Conservation (phyloP, 2,888 invertebrate genomes). For the Eupithecia exiguata region DNA sequence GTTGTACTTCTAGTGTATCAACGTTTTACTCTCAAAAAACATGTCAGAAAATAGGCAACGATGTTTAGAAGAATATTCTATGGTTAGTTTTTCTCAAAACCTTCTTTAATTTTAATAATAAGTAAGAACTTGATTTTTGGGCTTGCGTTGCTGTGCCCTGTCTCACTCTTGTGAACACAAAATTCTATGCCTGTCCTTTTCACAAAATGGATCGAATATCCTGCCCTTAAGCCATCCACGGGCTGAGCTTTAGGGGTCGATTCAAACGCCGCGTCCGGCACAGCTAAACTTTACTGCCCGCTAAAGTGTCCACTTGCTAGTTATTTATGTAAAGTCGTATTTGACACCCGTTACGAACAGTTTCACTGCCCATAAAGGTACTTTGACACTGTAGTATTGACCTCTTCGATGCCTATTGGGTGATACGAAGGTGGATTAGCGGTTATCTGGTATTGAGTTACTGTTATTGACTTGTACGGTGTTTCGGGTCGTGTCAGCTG, state of each 20-base stretch:
- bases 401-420: constrained; percentile 25
- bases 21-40: too few species aligned
- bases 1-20: too few species aligned
- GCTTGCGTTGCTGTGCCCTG: too few species aligned
- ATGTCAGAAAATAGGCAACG: too few species aligned
- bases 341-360: constrained; percentile 41
- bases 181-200: too few species aligned
- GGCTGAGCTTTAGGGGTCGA: background rate
- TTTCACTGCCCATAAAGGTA: constrained; percentile 31
- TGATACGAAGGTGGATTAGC: constrained; percentile 26
- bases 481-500: background rate
- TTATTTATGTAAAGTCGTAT: constrained; percentile 44
- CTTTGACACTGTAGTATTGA: constrained; percentile 24
- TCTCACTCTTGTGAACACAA: too few species aligned
- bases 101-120: too few species aligned
- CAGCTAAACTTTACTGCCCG: background rate
- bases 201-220: too few species aligned
- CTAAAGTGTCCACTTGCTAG: constrained; percentile 19
- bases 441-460: constrained; percentile 25
- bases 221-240: background rate
- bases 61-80: too few species aligned
- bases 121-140: too few species aligned
- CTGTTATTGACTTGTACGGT: constrained; percentile 10
- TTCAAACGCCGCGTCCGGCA: background rate
- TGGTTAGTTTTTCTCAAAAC: too few species aligned